These are phyloP conservation scores for Lepilemur ruficaudatus DNA, from an alignment of 2,797 vertebrate genomes.

Conservation along the genomic window DNA sequence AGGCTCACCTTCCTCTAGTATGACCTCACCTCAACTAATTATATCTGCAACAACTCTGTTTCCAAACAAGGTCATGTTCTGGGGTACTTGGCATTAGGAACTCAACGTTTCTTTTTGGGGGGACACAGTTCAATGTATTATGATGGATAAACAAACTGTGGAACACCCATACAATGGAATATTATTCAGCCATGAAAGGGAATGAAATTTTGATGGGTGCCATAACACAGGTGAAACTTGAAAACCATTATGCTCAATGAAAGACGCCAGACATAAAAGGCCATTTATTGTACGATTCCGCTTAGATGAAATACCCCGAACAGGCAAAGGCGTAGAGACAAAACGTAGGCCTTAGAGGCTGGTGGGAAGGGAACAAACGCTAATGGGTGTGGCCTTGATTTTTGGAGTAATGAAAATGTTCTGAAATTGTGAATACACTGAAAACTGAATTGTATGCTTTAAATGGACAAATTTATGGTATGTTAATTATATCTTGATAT, in stretches of 20 bases:
- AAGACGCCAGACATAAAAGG: not conserved
- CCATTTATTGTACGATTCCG: accelerated
- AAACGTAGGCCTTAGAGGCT: not conserved
- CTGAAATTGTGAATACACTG: not conserved
- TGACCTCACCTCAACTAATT: not conserved
- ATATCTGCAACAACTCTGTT: too few relatives aligned
- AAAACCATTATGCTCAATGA: not conserved
- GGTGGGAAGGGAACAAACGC: too few relatives aligned
- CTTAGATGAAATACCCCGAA: not conserved
- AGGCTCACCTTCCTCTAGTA: not conserved
- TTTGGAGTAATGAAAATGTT: not conserved
- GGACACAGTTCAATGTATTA: too few relatives aligned
- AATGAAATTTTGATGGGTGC: not conserved
- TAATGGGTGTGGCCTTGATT: not conserved
- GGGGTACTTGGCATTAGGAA: not conserved
- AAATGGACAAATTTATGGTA: not conserved
- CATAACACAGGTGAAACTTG: not conserved
- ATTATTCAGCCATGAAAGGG: not conserved
- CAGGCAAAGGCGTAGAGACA: not conserved
- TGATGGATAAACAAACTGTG: too few relatives aligned
- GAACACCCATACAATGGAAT: not conserved
- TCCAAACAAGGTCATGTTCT: not conserved
- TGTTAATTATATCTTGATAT: not conserved
- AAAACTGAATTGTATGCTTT: not conserved
- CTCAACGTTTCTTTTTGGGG: not conserved